Base-by-base conservation (phyloP, 1,140 invertebrate genomes). In the Drosophila burlai region DNA sequence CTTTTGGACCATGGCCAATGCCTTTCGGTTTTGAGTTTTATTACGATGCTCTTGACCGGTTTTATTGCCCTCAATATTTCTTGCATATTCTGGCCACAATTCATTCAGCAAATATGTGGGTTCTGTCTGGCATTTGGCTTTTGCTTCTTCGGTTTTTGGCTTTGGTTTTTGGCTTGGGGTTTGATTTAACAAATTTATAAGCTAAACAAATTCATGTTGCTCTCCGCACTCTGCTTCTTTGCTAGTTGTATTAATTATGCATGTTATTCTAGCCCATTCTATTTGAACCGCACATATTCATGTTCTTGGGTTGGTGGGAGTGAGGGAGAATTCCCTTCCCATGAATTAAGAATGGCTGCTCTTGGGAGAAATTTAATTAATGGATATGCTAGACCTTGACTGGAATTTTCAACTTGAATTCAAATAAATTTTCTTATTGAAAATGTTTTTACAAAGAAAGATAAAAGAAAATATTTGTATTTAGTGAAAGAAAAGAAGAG, bases 141-240 rank as follows among this genome's bases (percentile, higher is more conserved):
- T 74, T 68, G 50, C 61, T 71, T 50, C 67, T 71, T 52, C 36
- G 54, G 47, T 62, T 80, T 76, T 63, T 18, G 47, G 68, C 29
- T 75, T 57, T n/a, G 43, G 47, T 47, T 67, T 58, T 75, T 43
- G 72, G 62, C 49, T 57, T 34, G 21, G 40, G 63, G 50, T 83
- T 82, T 83, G 59, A 73, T 87, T 80, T 72, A 76, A 65, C 76
- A 72, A 80, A 69, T 84, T 84, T 84, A 74, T 86, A 80, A 76
- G 63, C 58, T 69, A 83, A 87, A 83, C 83, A 87, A 80, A 71
- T 65, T 61, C 60, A 34, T 42, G 36, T 42, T 43, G 38, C 26
- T 36, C 21, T 50, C 3, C 36, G 10, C 42, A 50, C 67, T 21
- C 31, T n/a, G 3, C 21, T n/a, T 24, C 29, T n/a, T 26, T 16